Evolutionary conservation across 2,113 vertebrate species (phyloP), one percentile per base, ranked within the genome.

Genomic region (Lamprologus ornatipinnis): DNA sequence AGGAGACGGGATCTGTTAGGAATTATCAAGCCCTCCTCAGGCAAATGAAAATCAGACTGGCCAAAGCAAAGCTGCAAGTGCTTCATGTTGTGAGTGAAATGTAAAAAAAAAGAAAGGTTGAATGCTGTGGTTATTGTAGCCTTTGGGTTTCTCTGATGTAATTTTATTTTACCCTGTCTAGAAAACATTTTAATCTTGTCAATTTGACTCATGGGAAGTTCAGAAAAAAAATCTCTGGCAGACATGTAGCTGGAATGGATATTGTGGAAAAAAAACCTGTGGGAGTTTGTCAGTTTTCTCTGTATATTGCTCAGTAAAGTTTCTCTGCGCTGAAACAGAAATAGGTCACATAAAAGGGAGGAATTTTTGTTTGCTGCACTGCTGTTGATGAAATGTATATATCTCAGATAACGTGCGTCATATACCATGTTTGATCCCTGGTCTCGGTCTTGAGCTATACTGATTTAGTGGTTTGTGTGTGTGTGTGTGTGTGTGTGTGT

Each of bases 1-100:
- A 80, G 81, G 93, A 94, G 92, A 93, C 14, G 23, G 89, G 87
- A 93, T 95, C 95, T 96, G 94, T 93, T 94, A 80, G 92, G 94
- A 94, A 94, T 95, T 94, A 95, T 87, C 65, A 86, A 92, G 78
- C 37, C 80, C 92, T 93, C 93, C 93, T 85, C 88, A 53, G 92
- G 94, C 93, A 90, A 91, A 95, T 94, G 88, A 89, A 93, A 95
- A 91, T 94, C 88, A 94, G 89, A 80, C 83, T 37, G 91, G 89
- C 85, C 90, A 93, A 93, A 92, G 88, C 63, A 87, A 87, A 89
- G 81, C 85, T 88, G 88, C 87, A 86, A 93, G 87, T 88, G 87
- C 85, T 94, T 87, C 55, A 81, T 87, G 65, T 88, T 91, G 14
- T 58, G 83, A 92, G 78, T 82, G 88, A 90, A 90, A 58, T 85